Evolutionary conservation across 1,140 invertebrate species (phyloP).

Genomic region (Pogonomyrmex californicus): DNA sequence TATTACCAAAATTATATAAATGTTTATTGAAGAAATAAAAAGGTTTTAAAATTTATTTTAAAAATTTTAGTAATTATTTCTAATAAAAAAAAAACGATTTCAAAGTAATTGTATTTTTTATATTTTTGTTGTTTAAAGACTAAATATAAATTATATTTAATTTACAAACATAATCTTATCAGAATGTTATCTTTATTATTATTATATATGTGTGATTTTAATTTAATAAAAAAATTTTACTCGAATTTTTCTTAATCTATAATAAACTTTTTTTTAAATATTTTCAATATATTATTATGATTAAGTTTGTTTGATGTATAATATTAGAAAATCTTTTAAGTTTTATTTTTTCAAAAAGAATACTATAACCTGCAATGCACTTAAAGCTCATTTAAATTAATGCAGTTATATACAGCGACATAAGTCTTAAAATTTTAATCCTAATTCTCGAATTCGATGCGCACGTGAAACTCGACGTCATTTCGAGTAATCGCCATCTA

Average conservation of each 20-base stretch:
- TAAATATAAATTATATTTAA: not conserved
- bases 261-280: conserved; percentile 1
- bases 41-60: too few species aligned
- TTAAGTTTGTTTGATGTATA: not conserved
- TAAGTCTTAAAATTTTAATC: conserved; percentile 69
- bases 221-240: not conserved
- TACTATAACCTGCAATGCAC: conserved; percentile 29
- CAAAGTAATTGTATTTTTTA: too few species aligned
- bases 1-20: too few species aligned
- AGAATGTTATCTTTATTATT: not conserved
- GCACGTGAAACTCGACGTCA: conserved; percentile 45
- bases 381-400: conserved; percentile 62
- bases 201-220: not conserved
- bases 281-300: conserved; percentile 2
- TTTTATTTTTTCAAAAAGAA: not conserved
- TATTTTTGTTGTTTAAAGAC: too few species aligned
- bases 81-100: too few species aligned
- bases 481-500: conserved; percentile 48
- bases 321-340: not conserved
- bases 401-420: conserved; percentile 73
- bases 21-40: too few species aligned
- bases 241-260: not conserved
- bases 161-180: not conserved
- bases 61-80: too few species aligned
- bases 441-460: conserved; percentile 67